Percentiles rank a stretch among this genome's conserved stretches.
Conservation (phyloP, 2,797 vertebrate species). For the Pyrocephalus nanus region DNA sequence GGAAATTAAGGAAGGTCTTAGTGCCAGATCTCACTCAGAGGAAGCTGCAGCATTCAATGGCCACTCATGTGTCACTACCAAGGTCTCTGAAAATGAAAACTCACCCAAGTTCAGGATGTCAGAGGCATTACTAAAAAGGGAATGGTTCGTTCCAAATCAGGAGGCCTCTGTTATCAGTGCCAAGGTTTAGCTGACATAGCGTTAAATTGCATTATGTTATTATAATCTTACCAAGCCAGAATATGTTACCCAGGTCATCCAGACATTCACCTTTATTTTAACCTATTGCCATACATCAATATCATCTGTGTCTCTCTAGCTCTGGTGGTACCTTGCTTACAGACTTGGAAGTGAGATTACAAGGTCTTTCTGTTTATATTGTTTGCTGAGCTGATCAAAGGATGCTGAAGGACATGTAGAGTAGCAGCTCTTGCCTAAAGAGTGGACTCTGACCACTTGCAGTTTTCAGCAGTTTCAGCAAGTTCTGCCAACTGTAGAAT, state of each 20-base stretch:
- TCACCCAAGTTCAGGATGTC: background rate
- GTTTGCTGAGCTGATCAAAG: background rate
- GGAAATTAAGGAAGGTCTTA: background rate
- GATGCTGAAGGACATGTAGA: background rate
- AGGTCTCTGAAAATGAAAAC: background rate
- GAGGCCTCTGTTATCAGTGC: background rate
- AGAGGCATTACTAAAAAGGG: background rate
- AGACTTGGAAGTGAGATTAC: background rate
- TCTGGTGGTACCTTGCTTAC: background rate
- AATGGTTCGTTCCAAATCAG: background rate
- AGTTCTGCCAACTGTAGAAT: background rate
- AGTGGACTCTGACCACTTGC: background rate
- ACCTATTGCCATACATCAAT: background rate
- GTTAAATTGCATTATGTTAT: background rate
- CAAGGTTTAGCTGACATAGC: background rate
- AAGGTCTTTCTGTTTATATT: background rate
- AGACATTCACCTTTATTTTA: background rate
- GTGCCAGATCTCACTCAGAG: accelerated
- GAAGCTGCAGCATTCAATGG: background rate
- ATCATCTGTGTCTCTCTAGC: accelerated
- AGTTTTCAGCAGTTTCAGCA: background rate
- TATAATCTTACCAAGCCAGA: background rate
- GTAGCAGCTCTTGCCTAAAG: background rate
- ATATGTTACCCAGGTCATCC: background rate
- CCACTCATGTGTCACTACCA: accelerated